Base-by-base conservation (phyloP, 2,113 vertebrate species). In the Dunckerocampus dactyliophorus region DNA sequence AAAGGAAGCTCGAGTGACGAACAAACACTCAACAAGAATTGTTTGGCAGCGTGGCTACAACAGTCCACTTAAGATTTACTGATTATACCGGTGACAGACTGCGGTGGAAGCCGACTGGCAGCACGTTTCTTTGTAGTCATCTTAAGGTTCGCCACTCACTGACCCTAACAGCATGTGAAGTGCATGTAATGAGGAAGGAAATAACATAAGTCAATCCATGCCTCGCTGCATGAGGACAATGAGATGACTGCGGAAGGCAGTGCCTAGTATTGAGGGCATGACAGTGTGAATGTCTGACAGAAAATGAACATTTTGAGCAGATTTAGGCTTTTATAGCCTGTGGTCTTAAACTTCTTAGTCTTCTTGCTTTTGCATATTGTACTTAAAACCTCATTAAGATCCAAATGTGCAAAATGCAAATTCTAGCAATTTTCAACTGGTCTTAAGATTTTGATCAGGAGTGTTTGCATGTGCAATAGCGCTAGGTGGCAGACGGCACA, bases 1-100 rank as follows among this genome's bases (percentile, higher is more conserved):
- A 75, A 74, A 69, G 8, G 65, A 56, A 3, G 59, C 13, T 51
- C 0, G 76, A 76, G 86, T 72, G 69, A 82, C 79, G 76, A 78
- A 52, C 79, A 79, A 80, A 52, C 68, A 84, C 63, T 1, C 0
- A 65, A 47, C 67, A 59, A 70, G 67, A 83, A 86, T 89, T 85
- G 87, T 85, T 84, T 73, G 61, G 64, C 67, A 87, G 85, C 65
- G 63, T 77, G 89, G 77, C 81, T 79, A 86, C 57, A 69, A 81
- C 86, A 82, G 85, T 34, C 83, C 81, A 82, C 74, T 64, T 77
- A 83, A 47, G 20, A 62, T 56, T 61, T 49, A 54, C 67, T 60
- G 71, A 65, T 81, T 85, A 67, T 79, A n/a, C 77, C 82, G 72
- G 60, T 80, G 54, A 84, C 80, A 83, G 78, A 65, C 65, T 78